Base-by-base conservation (phyloP, 1,140 invertebrate genomes). In the Cataglyphis hispanica region DNA sequence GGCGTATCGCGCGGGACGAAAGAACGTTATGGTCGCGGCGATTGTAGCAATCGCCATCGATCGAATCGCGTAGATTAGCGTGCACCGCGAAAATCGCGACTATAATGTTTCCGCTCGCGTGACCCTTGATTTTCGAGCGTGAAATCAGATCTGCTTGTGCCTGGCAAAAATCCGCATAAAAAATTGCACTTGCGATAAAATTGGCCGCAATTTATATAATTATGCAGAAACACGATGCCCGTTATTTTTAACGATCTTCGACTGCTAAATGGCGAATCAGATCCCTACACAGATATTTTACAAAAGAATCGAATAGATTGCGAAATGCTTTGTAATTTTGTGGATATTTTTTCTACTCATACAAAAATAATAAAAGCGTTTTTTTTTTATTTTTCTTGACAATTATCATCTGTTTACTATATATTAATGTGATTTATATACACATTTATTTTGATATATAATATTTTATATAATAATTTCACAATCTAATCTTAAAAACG, bases 1-100 rank as follows among this genome's bases (percentile, higher is more conserved):
- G 50, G 31, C 58, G 7, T 67, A 37, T 67, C 50, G 25, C 60
- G 27, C 66, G 66, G 25, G 66, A 72, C 67, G n/a, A 60, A 37
- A 27, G 34, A 81, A 61, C 67, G 70, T 83, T 83, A 72, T 22
- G 64, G 43, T 72, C 78, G 67, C 10, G 25, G 66, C 13, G 78
- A 83, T 83, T 83, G 78, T 69, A 40, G 37, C 78, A 74, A 83
- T 74, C 78, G 61, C 78, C 67, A 83, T 83, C 67, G 67, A 83
- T 83, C 67, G 78, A 83, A 72, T 13, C 53, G 37, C 78, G 25
- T 72, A 83, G 66, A 83, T 83, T 72, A 60, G 37, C 67, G 67
- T 72, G 67, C 53, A 60, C 31, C 66, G 78, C 78, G 67, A 83
- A 83, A 83, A 83, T 83, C 67, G 25, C 67, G 43, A 63, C 78